Conservation (phyloP, 1,140 invertebrate species). For the Lamellibrachia luymesi region DNA sequence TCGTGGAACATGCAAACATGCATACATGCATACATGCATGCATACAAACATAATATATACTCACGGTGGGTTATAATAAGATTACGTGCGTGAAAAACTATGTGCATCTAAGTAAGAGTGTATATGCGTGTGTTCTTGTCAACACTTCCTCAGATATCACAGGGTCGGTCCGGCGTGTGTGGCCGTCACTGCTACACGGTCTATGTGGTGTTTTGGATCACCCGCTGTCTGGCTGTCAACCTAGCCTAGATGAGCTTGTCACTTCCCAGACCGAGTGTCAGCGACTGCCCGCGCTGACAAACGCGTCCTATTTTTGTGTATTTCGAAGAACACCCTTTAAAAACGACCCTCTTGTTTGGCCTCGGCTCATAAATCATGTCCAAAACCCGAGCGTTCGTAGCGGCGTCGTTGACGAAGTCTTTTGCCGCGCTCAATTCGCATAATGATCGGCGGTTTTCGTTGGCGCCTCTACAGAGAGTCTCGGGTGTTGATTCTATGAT, state of each 20-base stretch:
- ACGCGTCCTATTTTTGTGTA: background rate
- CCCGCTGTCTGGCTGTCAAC: background rate
- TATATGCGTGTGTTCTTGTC: background rate
- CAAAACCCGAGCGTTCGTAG: background rate
- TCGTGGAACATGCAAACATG: no score
- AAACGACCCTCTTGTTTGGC: background rate
- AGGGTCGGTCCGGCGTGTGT: background rate
- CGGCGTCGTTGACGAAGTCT: background rate
- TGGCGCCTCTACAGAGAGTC: background rate
- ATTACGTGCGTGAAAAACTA: no score
- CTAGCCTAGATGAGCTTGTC: background rate
- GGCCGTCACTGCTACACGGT: background rate
- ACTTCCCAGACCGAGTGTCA: background rate
- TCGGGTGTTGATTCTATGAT: background rate
- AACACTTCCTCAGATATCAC: background rate
- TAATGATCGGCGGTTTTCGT: background rate
- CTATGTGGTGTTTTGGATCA: background rate
- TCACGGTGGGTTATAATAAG: no score
- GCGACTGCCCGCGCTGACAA: background rate
- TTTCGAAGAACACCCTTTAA: conserved; percentile 1
- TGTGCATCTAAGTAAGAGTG: no score
- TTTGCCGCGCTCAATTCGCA: background rate
- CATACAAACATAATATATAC: no score
- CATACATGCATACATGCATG: no score
- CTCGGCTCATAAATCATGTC: background rate